Percentiles rank a stretch among this genome's conserved stretches.
These are phyloP conservation scores for Meloidogyne floridensis DNA, from an alignment of 1,140 invertebrate species.

Conservation along the genomic window DNA sequence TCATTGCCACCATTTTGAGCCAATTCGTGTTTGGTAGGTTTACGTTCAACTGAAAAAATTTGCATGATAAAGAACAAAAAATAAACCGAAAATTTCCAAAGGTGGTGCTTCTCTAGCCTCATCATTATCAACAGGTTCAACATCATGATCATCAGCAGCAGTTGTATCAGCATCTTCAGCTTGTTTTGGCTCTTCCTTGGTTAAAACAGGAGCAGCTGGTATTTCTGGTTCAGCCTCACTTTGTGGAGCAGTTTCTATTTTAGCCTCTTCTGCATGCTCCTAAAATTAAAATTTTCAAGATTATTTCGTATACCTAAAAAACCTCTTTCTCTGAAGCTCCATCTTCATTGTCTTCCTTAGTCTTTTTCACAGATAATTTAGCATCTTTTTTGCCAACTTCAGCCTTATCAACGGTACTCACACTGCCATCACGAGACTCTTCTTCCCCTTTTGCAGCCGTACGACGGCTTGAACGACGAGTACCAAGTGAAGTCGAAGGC, in stretches of 20 bases:
- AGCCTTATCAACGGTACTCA: neutral
- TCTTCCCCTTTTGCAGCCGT: conserved; percentile 12
- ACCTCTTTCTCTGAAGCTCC: conserved; percentile 11
- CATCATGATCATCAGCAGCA: neutral
- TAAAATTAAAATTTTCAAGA: conserved; percentile 4
- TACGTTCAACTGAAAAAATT: conserved; percentile 17
- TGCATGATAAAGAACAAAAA: neutral
- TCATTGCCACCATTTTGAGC: conserved; percentile 5
- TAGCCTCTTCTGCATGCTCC: neutral
- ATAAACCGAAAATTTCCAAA: conserved; percentile 28
- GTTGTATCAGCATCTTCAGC: neutral
- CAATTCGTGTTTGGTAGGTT: neutral
- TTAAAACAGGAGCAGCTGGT: neutral
- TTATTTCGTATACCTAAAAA: neutral
- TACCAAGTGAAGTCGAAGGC: conserved; percentile 36
- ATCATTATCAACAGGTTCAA: neutral
- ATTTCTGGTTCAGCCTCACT: conserved; percentile 19
- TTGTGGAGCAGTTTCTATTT: neutral
- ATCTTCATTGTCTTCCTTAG: neutral
- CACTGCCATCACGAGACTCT: conserved; percentile 22
- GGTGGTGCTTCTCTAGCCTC: conserved; percentile 18
- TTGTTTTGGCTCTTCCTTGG: conserved; percentile 10
- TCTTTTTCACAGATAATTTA: conserved; percentile 8
- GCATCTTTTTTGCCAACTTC: neutral
- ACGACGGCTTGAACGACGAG: conserved; percentile 36